Base-by-base conservation (phyloP, 1,140 invertebrate species). In the Psilanteris sp. region DNA sequence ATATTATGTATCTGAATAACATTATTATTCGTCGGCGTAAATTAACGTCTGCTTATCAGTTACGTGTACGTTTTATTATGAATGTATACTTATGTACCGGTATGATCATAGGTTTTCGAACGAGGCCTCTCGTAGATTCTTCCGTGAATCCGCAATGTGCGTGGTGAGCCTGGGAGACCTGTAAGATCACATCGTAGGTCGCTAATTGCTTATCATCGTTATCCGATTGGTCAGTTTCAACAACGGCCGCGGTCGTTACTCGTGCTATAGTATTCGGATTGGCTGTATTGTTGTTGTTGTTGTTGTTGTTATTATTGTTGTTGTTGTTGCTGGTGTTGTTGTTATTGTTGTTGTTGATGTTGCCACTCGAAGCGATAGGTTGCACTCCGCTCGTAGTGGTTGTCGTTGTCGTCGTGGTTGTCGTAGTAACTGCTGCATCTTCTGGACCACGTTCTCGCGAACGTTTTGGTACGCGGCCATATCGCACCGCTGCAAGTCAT, bases 391-490 rank as follows among this genome's bases (percentile, higher is more conserved):
- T 78, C 15, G 88, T 84, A 9, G 85, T 85, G 11, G 83, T 82
- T 18, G 82, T 80, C 26, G 82, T 78, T 27, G 79, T 81, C 7
- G 67, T 75, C n/a, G 77, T 80, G 7, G 70, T 78, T 41, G 78
- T 82, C 43, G 84, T 84, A 27, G 85, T 85, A 26, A 80, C 79
- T 50, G 84, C 76, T 22, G 85, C 39, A 57, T 89, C 89, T 64
- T 89, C 88, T 11, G 90, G 91, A 73, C 93, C 91, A 52, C 93
- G 91, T 86, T 97, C 96, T 72, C 96, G 91, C 10, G 96, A 94
- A 78, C 96, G 91, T 88, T 98, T 98, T 34, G 97, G 97, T 57
- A 98, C 96, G 52, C 97, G 92, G 36, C 97, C 97, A 90, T 98
- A 98, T 80, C 97, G 90, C 34, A 98, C 97, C 83, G 97, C 97